Conservation (phyloP, 2,797 vertebrate genomes). For the Helicolenus hilgendorfi region DNA sequence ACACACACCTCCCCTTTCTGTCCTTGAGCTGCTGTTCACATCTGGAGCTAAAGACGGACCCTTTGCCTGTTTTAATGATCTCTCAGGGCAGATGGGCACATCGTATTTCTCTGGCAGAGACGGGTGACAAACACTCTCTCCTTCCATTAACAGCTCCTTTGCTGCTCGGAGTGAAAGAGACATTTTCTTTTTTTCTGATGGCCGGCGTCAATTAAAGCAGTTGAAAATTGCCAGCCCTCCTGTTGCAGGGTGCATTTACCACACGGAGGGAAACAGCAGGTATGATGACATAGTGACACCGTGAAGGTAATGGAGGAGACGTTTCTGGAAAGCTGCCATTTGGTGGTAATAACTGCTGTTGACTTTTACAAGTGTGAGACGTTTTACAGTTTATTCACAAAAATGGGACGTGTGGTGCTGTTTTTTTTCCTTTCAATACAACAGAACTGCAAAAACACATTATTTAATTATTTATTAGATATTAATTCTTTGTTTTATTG, state of each 20-base stretch:
- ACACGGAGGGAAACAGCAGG: conserved; percentile 26
- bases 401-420: neutral
- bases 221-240: conserved; percentile 25
- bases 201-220: conserved; percentile 54
- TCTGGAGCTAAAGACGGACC: conserved; percentile 23
- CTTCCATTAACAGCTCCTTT: conserved; percentile 14
- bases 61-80: conserved; percentile 42
- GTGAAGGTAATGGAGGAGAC: neutral
- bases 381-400: neutral
- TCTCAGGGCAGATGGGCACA: conserved; percentile 3
- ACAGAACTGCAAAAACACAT: neutral
- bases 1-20: neutral
- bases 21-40: conserved; percentile 37
- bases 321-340: conserved; percentile 23
- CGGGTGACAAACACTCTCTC: conserved; percentile 21
- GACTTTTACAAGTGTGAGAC: neutral
- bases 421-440: neutral
- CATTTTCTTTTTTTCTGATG: conserved; percentile 22
- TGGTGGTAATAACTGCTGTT: neutral
- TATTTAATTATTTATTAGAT: neutral
- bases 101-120: conserved; percentile 26
- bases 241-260: conserved; percentile 17
- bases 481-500: neutral
- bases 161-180: conserved; percentile 8
- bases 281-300: conserved; percentile 37